These are phyloP conservation scores for Callipepla californica DNA, from an alignment of 2,113 vertebrate genomes.

Conservation along the genomic window DNA sequence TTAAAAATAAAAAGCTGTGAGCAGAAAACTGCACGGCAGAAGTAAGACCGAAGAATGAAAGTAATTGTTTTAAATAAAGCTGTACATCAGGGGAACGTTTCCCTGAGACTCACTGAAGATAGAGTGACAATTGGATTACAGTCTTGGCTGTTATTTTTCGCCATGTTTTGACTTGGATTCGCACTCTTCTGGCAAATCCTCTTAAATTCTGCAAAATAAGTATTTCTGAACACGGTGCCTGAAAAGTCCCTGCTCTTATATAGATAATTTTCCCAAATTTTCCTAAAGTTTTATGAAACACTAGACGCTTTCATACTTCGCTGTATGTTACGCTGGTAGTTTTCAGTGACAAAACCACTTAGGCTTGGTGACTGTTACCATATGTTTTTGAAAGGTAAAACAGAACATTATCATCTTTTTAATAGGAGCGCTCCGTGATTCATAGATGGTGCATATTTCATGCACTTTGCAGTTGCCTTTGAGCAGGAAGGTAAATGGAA, in stretches of 20 bases:
- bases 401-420: slow-evolving; percentile 66
- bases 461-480: slow-evolving; percentile 89
- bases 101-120: background rate
- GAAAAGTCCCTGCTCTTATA: background rate
- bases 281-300: slow-evolving; percentile 28
- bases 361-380: slow-evolving; percentile 31
- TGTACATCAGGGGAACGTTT: background rate
- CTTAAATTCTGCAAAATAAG: background rate
- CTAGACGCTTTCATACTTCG: background rate
- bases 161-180: background rate
- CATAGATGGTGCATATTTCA: slow-evolving; percentile 87
- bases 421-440: slow-evolving; percentile 73
- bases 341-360: slow-evolving; percentile 66
- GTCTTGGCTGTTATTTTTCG: background rate
- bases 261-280: background rate
- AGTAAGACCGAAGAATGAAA: background rate
- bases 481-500: slow-evolving; percentile 89
- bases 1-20: background rate
- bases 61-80: background rate
- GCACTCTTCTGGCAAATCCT: background rate
- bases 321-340: slow-evolving; percentile 5
- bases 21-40: background rate
- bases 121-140: background rate
- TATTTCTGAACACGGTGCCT: background rate
- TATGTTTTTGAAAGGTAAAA: slow-evolving; percentile 64